phyloP scores from a whole-genome alignment of 2,888 invertebrate species.

The Luperina nickerlii region DNA sequence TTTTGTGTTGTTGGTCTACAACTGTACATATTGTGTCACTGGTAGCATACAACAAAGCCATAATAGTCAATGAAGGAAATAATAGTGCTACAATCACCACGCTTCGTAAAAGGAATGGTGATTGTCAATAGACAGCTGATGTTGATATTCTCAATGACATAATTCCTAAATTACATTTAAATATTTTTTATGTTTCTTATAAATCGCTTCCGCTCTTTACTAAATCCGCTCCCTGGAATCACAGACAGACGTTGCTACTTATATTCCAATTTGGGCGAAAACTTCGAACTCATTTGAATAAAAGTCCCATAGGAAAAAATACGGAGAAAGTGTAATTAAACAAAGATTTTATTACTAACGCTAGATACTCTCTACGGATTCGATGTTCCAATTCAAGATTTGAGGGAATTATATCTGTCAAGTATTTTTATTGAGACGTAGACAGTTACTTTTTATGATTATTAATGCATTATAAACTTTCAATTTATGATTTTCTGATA shows the following conservation, averaged over 20 bases:
- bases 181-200: not conserved
- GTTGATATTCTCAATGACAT: no score
- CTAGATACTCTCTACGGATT: not conserved
- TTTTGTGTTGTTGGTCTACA: no score
- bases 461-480: not conserved
- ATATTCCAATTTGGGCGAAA: constrained; percentile 61
- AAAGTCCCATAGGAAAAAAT: constrained; percentile 58
- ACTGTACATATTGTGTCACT: no score
- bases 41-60: no score
- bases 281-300: constrained; percentile 69
- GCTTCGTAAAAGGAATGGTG: not conserved
- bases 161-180: no score
- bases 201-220: constrained; percentile 24
- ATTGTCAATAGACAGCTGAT: not conserved
- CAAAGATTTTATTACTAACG: constrained; percentile 53
- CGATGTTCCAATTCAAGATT: constrained; percentile 40
- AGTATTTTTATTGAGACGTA: constrained; percentile 17
- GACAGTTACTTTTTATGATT: not conserved
- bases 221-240: constrained; percentile 26
- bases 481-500: not conserved
- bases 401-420: constrained; percentile 15
- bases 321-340: constrained; percentile 54
- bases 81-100: not conserved
- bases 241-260: constrained; percentile 61
- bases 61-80: no score